Evolutionary conservation across 2,113 vertebrate genomes (phyloP).

Genomic region (Pseudolaguvia tuberculata): DNA sequence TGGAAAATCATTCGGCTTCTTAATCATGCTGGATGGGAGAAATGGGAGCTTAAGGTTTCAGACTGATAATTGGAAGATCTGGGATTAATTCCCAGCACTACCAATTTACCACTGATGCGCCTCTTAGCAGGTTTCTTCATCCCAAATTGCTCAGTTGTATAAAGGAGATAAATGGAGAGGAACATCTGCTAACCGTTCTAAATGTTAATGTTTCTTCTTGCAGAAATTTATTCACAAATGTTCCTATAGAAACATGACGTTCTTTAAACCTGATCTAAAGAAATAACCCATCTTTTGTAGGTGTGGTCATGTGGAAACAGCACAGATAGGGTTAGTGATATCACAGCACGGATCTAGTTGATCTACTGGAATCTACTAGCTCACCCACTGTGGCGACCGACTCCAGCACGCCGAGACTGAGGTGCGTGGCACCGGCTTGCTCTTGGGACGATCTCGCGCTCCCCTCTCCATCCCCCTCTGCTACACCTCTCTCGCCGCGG

Average conservation of each 20-base stretch:
- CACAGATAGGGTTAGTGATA: not conserved
- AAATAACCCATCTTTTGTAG: not conserved
- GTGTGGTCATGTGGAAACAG: not conserved
- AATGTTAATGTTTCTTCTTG: too few species aligned
- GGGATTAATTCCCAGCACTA: too few species aligned
- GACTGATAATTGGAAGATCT: too few species aligned
- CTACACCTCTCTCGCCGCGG: not conserved
- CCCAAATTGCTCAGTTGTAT: too few species aligned
- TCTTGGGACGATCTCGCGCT: conserved; percentile 44
- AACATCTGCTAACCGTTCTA: too few species aligned
- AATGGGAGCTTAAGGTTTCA: too few species aligned
- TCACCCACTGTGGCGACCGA: conserved; percentile 72
- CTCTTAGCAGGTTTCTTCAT: too few species aligned
- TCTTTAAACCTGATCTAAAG: not conserved
- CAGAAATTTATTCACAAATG: too few species aligned
- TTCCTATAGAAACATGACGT: not conserved
- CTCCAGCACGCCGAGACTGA: conserved; percentile 65
- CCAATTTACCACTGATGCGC: too few species aligned
- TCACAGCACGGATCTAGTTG: not conserved
- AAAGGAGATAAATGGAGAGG: too few species aligned
- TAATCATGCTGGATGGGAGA: too few species aligned
- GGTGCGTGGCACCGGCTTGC: conserved; percentile 34
- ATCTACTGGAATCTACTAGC: conserved; percentile 21
- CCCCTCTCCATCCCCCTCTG: conserved; percentile 9
- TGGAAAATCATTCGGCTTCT: too few species aligned